Conservation (phyloP, 2,113 vertebrate genomes). For the Paedocypris sp. region DNA sequence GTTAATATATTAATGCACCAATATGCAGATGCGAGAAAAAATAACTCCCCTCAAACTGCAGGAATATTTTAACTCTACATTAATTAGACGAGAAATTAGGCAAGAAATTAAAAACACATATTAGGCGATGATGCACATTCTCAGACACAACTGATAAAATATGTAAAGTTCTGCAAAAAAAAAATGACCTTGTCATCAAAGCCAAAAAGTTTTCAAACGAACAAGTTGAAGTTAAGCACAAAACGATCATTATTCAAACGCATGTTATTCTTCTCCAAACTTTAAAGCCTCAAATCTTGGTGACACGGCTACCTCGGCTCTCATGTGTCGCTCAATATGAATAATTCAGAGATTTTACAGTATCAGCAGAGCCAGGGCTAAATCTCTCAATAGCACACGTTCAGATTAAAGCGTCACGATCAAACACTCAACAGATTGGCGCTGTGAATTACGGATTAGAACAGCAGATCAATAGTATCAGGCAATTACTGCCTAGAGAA, state of each 20-base stretch:
- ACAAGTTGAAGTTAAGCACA: no score
- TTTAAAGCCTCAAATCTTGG: background rate
- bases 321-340: background rate
- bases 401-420: slow-evolving; percentile 14
- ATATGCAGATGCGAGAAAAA: no score
- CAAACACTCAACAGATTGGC: slow-evolving; percentile 20
- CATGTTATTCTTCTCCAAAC: no score
- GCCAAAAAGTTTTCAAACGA: no score
- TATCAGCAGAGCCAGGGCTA: background rate
- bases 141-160: background rate
- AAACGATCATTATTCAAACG: no score
- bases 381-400: slow-evolving; percentile 9
- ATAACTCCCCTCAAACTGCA: no score
- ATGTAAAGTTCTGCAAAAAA: no score
- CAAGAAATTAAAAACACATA: no score
- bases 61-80: background rate
- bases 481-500: slow-evolving; percentile 31
- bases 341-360: slow-evolving; percentile 9
- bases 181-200: no score
- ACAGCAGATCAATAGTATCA: slow-evolving; percentile 24
- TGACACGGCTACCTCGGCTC: background rate
- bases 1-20: no score
- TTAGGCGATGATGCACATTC: no score
- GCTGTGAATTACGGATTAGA: slow-evolving; percentile 27
- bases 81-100: no score